phyloP scores from a whole-genome alignment of 2,888 invertebrate species.

The Acleris cristana region DNA sequence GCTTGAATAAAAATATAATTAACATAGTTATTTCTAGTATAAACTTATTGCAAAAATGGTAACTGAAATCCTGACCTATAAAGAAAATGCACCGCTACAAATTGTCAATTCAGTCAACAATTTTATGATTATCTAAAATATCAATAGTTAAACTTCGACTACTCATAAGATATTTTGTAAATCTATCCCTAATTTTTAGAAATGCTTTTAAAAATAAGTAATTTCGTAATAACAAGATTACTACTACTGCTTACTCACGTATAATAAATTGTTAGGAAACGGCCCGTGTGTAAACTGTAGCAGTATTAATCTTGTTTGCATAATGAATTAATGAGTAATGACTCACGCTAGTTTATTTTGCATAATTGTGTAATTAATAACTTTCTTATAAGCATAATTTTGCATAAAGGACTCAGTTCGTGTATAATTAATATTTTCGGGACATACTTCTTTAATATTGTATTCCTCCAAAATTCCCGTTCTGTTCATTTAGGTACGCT shows the following conservation, averaged over 20 bases:
- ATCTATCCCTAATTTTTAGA: slow-evolving; percentile 21
- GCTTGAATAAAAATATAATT: not conserved
- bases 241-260: not conserved
- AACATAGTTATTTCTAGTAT: not conserved
- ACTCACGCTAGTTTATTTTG: too few relatives aligned
- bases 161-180: slow-evolving; percentile 37
- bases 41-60: not conserved
- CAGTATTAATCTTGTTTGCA: too few relatives aligned
- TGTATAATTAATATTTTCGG: too few relatives aligned
- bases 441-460: too few relatives aligned
- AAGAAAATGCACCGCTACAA: slow-evolving; percentile 32
- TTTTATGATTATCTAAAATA: slow-evolving; percentile 27
- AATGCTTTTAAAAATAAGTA: slow-evolving; percentile 22
- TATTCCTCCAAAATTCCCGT: too few relatives aligned
- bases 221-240: too few relatives aligned
- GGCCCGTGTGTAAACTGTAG: too few relatives aligned
- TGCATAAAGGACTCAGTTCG: too few relatives aligned
- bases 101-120: slow-evolving; percentile 39
- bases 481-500: too few relatives aligned
- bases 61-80: slow-evolving; percentile 17
- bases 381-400: too few relatives aligned
- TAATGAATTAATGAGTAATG: too few relatives aligned
- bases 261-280: not conserved
- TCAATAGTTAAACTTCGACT: slow-evolving; percentile 28
- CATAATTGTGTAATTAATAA: too few relatives aligned